These are phyloP conservation scores for Pegoplata infirma DNA, from an alignment of 2,888 invertebrate species.

Conservation along the genomic window DNA sequence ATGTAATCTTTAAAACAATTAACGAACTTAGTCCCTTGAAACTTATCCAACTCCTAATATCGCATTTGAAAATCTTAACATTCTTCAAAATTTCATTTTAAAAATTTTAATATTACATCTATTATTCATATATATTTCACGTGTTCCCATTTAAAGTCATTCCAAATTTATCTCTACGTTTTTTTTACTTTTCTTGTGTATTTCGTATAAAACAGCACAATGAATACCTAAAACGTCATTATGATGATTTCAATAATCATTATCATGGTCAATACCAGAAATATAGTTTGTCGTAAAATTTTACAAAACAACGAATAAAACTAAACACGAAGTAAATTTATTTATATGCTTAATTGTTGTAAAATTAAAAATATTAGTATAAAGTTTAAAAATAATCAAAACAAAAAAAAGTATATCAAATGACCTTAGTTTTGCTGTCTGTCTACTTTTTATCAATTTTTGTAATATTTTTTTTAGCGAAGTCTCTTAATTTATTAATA, in stretches of 20 bases:
- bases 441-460: background rate
- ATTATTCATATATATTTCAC: constrained; percentile 23
- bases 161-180: constrained; percentile 35
- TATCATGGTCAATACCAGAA: constrained; percentile 32
- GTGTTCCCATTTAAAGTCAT: constrained; percentile 41
- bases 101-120: background rate
- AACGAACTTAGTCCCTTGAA: background rate
- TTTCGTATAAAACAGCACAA: constrained; percentile 9
- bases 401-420: background rate
- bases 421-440: background rate
- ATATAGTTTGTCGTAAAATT: background rate
- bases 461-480: background rate
- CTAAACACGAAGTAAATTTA: constrained; percentile 18
- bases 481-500: no score
- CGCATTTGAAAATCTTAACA: no score
- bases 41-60: background rate
- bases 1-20: constrained; percentile 32
- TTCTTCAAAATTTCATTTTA: background rate
- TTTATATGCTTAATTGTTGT: no score
- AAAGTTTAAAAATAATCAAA: background rate
- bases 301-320: constrained; percentile 1
- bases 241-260: constrained; percentile 48
- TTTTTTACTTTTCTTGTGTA: constrained; percentile 24
- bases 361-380: background rate
- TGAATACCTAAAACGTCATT: constrained; percentile 34